Base-by-base conservation (phyloP, 1,140 invertebrate genomes). In the Anagrus nilaparvatae region DNA sequence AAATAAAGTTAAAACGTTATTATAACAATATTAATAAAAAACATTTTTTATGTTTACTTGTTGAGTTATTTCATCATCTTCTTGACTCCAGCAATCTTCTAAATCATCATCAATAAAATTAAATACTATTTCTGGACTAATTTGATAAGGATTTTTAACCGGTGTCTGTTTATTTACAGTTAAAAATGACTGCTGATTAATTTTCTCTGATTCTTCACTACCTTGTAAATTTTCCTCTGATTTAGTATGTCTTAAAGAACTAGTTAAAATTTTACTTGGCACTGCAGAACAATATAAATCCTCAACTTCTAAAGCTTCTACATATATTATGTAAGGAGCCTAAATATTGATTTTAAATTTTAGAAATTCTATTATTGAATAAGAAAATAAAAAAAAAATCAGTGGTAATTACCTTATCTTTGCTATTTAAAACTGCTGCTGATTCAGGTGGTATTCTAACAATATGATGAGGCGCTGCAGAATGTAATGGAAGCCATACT, bases 311-410 rank as follows among this genome's bases (percentile, higher is more conserved):
- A 98, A 69, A 4, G 95, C 89, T 71, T 99, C 96, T 21, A 97
- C 85, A 65, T 97, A 99, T 53, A 99, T 85, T 57, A 98, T 87
- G 62, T 95, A 99, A 0, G 96, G 96, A 30, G 95, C 92, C 83
- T 91, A 61, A 20, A 65, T 69, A 55, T 20, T 47, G 24, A 17
- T 18, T 40, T 37, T 24, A 13, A 20, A 18, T 19, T 3, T 17
- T 29, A 29, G 8, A 16, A 40, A 40, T 24, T 23, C 12, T 36
- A 6, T 23, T 36, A 8, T 23, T 36, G 18, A 18, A 14, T 27
- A 32, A 10, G 33, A 41, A 32, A 38, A 18, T 40, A 17, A 31
- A 24, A 36, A 8, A n/a, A 23, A 3, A 1, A 9, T 21, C 19
- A 36, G 37, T 32, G 49, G 32, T 37, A 39, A 47, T 57, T 63